Evolutionary conservation across 2,888 invertebrate species (phyloP).

Genomic region (Spodoptera picta): DNA sequence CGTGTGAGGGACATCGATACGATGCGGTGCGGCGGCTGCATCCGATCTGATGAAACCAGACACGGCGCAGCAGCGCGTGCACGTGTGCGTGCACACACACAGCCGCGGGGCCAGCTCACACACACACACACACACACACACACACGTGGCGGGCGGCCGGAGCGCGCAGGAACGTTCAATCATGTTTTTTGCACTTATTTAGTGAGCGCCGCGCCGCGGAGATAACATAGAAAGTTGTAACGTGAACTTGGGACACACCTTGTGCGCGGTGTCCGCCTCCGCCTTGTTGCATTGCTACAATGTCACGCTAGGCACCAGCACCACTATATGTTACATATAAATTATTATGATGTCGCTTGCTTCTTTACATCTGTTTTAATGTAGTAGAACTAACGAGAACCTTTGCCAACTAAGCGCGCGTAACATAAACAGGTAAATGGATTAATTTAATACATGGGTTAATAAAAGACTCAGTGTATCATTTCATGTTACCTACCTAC

Average conservation of each 20-base stretch:
- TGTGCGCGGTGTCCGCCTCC: no score
- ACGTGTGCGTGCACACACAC: slow-evolving; percentile 27
- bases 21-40: slow-evolving; percentile 42
- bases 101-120: slow-evolving; percentile 18
- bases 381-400: no score
- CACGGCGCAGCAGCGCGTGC: slow-evolving; percentile 43
- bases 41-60: slow-evolving; percentile 55
- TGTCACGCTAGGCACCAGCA: no score
- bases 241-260: slow-evolving; percentile 6
- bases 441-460: no score
- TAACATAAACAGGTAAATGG: no score
- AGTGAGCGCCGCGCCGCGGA: slow-evolving; percentile 36
- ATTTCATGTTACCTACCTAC: no score
- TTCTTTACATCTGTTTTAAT: no score
- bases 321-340: no score
- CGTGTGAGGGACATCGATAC: slow-evolving; percentile 42
- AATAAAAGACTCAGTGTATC: no score
- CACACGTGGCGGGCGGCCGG: background rate
- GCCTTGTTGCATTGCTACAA: no score
- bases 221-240: slow-evolving; percentile 35
- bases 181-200: slow-evolving; percentile 54
- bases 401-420: no score
- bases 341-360: no score
- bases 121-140: slow-evolving; percentile 15
- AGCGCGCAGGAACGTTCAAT: slow-evolving; percentile 20